Percentiles rank a stretch among this genome's conserved stretches.
Evolutionary conservation across 2,888 invertebrate genomes (phyloP).

Genomic region (Lomographa bimaculata): DNA sequence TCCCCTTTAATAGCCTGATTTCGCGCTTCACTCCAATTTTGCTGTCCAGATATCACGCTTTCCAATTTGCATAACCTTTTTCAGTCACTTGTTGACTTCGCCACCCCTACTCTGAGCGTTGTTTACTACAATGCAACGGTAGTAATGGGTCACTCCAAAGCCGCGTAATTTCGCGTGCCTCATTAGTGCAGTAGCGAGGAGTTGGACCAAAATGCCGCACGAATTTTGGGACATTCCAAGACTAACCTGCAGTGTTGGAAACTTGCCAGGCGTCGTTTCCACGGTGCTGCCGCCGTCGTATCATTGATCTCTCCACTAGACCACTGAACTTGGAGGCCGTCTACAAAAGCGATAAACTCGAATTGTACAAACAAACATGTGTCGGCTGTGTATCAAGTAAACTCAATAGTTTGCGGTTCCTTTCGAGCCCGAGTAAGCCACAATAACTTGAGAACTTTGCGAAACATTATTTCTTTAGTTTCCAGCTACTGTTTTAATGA

Average conservation of each 20-base stretch:
- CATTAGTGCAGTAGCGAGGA: conserved; percentile 30
- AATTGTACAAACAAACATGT: conserved; percentile 21
- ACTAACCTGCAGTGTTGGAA: conserved; percentile 46
- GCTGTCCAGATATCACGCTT: conserved; percentile 9
- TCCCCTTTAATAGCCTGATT: conserved; percentile 41
- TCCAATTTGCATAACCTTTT: conserved; percentile 25
- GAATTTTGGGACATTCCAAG: conserved; percentile 42
- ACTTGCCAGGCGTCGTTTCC: conserved; percentile 39
- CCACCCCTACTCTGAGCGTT: conserved; percentile 6
- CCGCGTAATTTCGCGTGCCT: conserved; percentile 24
- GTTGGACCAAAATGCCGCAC: conserved; percentile 28
- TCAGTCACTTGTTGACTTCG: conserved; percentile 42
- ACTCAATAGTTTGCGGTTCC: conserved; percentile 33
- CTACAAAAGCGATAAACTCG: conserved; percentile 22
- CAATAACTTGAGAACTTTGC: conserved; percentile 33
- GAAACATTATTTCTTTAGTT: conserved; percentile 26
- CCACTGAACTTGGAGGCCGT: conserved; percentile 25
- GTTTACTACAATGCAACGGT: conserved; percentile 20
- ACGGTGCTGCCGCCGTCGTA: conserved; percentile 27
- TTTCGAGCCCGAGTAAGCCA: conserved; percentile 25
- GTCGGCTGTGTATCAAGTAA: conserved; percentile 15
- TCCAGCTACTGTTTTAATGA: conserved; percentile 15
- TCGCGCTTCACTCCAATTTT: conserved; percentile 29
- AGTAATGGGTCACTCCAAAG: conserved; percentile 16
- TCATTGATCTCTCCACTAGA: conserved; percentile 32